phyloP scores from a whole-genome alignment of 2,888 invertebrate genomes.

The Cactoblastis cactorum region DNA sequence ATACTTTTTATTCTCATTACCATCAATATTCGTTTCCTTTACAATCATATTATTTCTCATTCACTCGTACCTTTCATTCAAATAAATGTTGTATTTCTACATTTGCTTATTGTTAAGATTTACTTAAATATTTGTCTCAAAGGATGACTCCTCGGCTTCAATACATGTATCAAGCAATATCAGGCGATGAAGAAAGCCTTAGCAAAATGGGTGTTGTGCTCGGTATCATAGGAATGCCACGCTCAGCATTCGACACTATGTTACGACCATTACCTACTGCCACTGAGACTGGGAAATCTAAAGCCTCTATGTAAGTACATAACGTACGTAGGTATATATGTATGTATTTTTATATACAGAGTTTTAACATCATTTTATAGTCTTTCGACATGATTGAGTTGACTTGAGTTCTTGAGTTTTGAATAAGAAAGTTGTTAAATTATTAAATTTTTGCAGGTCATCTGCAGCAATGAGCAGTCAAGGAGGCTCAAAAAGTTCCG shows the following conservation, averaged over 20 bases:
- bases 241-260: conserved; percentile 78
- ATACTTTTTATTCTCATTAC: too few relatives aligned
- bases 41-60: too few relatives aligned
- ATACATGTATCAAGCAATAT: conserved; percentile 75
- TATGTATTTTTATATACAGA: too few relatives aligned
- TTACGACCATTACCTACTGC: conserved; percentile 50
- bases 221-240: conserved; percentile 80
- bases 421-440: too few relatives aligned
- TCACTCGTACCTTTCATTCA: too few relatives aligned
- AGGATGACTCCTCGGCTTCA: conserved; percentile 57
- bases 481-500: conserved; percentile 35
- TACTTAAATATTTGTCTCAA: conserved; percentile 7
- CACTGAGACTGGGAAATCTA: conserved; percentile 41
- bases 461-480: conserved; percentile 21
- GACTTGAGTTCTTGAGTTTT: too few relatives aligned
- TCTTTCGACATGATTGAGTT: too few relatives aligned
- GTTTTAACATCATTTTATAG: too few relatives aligned
- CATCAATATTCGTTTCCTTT: too few relatives aligned
- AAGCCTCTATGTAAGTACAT: conserved; percentile 41
- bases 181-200: conserved; percentile 77
- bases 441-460: not conserved
- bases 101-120: too few relatives aligned
- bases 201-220: conserved; percentile 60
- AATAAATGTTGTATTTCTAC: too few relatives aligned
- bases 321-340: too few relatives aligned